Conservation (phyloP, 2,797 vertebrate genomes). For the Gastrophryne carolinensis region DNA sequence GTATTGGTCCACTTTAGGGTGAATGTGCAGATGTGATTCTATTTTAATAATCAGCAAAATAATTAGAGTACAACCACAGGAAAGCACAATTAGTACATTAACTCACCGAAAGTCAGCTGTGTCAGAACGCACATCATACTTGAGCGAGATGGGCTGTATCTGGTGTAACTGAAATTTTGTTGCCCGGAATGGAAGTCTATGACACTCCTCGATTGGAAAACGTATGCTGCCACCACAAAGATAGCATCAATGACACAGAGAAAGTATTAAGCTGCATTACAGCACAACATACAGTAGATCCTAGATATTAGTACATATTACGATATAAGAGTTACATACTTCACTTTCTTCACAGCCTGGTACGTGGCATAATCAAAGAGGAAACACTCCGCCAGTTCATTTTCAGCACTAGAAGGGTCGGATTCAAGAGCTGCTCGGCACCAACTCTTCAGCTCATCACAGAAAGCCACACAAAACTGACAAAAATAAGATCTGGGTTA, state of each 20-base stretch:
- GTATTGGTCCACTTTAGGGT: no score
- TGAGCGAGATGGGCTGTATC: conserved; percentile 76
- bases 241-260: background rate
- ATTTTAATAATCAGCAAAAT: no score
- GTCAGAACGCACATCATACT: conserved; percentile 68
- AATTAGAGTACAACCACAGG: no score
- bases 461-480: conserved; percentile 70
- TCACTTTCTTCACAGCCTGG: conserved; percentile 60
- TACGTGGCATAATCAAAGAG: conserved; percentile 72
- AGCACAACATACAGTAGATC: no score
- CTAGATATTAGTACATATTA: background rate
- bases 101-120: conserved; percentile 79
- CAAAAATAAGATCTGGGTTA: conserved; percentile 40
- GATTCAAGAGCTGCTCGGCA: conserved; percentile 69
- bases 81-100: no score
- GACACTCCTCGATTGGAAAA: conserved; percentile 69
- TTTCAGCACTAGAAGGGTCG: conserved; percentile 53
- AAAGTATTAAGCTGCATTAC: no score
- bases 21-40: no score
- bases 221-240: conserved; percentile 70
- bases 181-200: conserved; percentile 80
- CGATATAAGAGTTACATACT: conserved; percentile 58
- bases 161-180: conserved; percentile 78
- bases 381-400: conserved; percentile 65
- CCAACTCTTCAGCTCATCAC: conserved; percentile 67